Evolutionary conservation across 2,113 vertebrate species (phyloP).

Genomic region (Aplodontia rufa): DNA sequence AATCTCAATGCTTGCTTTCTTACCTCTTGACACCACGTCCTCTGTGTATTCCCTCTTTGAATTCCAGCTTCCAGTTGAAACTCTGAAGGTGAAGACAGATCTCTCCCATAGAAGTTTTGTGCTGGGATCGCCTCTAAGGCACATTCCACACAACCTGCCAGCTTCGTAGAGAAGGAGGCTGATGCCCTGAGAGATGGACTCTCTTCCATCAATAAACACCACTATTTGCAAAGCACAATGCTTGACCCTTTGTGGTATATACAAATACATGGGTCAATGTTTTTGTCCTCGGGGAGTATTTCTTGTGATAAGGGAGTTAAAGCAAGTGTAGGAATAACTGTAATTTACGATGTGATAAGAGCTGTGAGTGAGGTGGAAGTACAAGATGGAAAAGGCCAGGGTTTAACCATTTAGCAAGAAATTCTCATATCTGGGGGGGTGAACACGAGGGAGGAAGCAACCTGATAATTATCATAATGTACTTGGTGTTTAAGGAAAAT

Average conservation of each 20-base stretch:
- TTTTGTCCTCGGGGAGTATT: not conserved
- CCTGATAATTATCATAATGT: not conserved
- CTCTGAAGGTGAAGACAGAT: too few species aligned
- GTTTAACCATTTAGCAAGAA: not conserved
- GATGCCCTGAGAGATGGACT: not conserved
- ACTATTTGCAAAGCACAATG: not conserved
- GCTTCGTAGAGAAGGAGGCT: not conserved
- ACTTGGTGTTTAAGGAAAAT: not conserved
- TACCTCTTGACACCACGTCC: not conserved
- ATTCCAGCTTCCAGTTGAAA: not conserved
- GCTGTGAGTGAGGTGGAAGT: not conserved
- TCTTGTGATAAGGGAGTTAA: not conserved
- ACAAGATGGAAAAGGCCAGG: not conserved
- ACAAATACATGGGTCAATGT: not conserved
- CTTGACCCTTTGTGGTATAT: not conserved
- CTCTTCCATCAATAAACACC: not conserved
- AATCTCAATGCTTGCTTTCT: not conserved
- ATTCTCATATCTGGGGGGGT: not conserved
- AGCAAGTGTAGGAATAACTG: not conserved
- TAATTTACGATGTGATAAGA: not conserved
- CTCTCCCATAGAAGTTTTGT: not conserved
- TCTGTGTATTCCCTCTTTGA: not conserved
- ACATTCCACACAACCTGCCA: not conserved
- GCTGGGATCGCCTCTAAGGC: not conserved
- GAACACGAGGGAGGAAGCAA: not conserved